Evolutionary conservation across 2,888 invertebrate species (phyloP).

Genomic region (Protula sp.): DNA sequence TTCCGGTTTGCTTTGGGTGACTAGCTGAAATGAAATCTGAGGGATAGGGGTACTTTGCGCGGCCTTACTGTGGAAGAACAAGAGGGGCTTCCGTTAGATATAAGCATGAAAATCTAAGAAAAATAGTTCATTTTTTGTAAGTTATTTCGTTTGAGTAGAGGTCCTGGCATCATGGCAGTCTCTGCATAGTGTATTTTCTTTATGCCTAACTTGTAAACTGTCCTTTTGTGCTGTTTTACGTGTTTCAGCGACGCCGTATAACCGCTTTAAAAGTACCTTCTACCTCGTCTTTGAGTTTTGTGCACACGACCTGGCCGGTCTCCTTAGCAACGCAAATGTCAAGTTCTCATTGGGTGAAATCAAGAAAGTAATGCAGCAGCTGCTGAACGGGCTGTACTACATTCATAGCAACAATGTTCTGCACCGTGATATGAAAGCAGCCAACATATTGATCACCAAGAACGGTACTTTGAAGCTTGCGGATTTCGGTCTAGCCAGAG

Average conservation of each 20-base stretch:
- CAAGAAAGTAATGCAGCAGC: constrained; percentile 68
- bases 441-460: constrained; percentile 94
- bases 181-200: too few species aligned
- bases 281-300: constrained; percentile 97
- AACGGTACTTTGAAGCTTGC: constrained; percentile 82
- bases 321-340: constrained; percentile 88
- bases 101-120: too few species aligned
- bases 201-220: too few species aligned
- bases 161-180: too few species aligned
- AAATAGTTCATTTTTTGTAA: too few species aligned
- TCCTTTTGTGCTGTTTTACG: too few species aligned
- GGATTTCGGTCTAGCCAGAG: constrained; percentile 94
- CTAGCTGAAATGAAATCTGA: too few species aligned
- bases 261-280: constrained; percentile 78
- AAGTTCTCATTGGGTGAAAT: constrained; percentile 95
- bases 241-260: constrained; percentile 62
- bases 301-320: constrained; percentile 95
- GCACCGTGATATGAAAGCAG: constrained; percentile 89
- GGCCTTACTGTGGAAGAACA: too few species aligned
- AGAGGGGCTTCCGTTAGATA: too few species aligned
- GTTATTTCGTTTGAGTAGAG: too few species aligned
- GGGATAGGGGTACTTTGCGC: too few species aligned
- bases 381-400: constrained; percentile 85
- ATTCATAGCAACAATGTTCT: constrained; percentile 79
- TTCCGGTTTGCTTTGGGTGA: too few species aligned